These are phyloP conservation scores for Tiliqua scincoides DNA, from an alignment of 2,113 vertebrate genomes.

Conservation along the genomic window DNA sequence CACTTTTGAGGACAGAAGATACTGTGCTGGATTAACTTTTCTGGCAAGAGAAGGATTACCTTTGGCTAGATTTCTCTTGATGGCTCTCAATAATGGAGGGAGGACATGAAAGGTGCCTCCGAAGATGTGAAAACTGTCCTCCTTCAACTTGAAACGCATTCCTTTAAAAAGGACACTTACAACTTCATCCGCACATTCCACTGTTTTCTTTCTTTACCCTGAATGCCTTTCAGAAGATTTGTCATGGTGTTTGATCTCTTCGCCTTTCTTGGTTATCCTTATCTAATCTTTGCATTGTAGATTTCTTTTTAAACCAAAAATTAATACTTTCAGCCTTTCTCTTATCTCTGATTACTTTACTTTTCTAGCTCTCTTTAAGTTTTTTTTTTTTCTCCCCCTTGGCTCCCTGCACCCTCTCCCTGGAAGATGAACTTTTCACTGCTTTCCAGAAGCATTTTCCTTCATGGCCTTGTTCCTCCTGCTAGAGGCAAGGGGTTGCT, in stretches of 20 bases:
- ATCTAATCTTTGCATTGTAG: slow-evolving; percentile 69
- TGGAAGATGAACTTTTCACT: slow-evolving; percentile 52
- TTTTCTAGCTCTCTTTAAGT: slow-evolving; percentile 67
- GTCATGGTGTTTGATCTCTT: slow-evolving; percentile 77
- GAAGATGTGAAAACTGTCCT: slow-evolving; percentile 46
- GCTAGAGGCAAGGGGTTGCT: background rate
- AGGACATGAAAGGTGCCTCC: slow-evolving; percentile 56
- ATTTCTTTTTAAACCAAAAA: slow-evolving; percentile 57
- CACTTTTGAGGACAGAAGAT: slow-evolving; percentile 51
- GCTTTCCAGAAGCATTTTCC: background rate
- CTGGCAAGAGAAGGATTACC: slow-evolving; percentile 40
- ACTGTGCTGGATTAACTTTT: slow-evolving; percentile 49
- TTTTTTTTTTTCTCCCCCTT: slow-evolving; percentile 61
- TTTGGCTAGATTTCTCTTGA: slow-evolving; percentile 45
- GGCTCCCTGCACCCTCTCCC: slow-evolving; percentile 31
- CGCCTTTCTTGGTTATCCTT: slow-evolving; percentile 71
- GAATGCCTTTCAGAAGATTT: slow-evolving; percentile 71
- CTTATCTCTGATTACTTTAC: slow-evolving; percentile 78
- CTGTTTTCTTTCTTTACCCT: slow-evolving; percentile 63
- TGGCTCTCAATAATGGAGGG: slow-evolving; percentile 44
- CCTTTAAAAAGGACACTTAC: slow-evolving; percentile 69
- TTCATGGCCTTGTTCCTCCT: background rate
- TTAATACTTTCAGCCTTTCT: slow-evolving; percentile 68
- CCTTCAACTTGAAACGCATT: slow-evolving; percentile 58
- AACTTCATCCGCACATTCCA: slow-evolving; percentile 63